Evolutionary conservation across 2,113 vertebrate species (phyloP).

Genomic region (Mus musculus): DNA sequence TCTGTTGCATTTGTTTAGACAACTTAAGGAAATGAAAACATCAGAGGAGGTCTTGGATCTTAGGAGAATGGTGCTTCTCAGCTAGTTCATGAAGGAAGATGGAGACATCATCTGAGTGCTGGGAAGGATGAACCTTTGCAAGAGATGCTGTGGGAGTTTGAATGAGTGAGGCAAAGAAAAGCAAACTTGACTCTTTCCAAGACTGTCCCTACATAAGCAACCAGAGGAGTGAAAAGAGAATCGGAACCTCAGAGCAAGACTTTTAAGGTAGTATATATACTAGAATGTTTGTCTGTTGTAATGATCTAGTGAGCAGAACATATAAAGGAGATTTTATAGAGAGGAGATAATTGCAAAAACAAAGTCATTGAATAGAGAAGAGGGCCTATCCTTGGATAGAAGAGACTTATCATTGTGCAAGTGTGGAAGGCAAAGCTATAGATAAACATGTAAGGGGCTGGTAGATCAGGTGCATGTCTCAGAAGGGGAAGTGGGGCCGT

Average conservation of each 20-base stretch:
- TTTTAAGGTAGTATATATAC: not conserved
- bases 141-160: not conserved
- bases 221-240: not conserved
- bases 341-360: not conserved
- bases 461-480: too few species aligned
- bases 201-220: not conserved
- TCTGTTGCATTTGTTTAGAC: not conserved
- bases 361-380: not conserved
- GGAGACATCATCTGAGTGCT: not conserved
- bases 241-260: not conserved
- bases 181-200: not conserved
- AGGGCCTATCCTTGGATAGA: not conserved
- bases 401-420: not conserved
- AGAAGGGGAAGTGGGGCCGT: not conserved
- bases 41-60: not conserved
- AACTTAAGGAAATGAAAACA: not conserved
- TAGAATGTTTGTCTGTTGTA: not conserved
- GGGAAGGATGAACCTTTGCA: not conserved
- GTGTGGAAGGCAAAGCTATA: too few species aligned
- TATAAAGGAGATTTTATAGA: not conserved
- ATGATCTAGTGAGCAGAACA: not conserved
- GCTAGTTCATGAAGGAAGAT: not conserved
- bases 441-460: too few species aligned
- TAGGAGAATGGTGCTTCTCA: not conserved
- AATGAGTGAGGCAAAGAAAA: not conserved